phyloP scores from a whole-genome alignment of 2,797 vertebrate species.

The Phrynocephalus forsythii region DNA sequence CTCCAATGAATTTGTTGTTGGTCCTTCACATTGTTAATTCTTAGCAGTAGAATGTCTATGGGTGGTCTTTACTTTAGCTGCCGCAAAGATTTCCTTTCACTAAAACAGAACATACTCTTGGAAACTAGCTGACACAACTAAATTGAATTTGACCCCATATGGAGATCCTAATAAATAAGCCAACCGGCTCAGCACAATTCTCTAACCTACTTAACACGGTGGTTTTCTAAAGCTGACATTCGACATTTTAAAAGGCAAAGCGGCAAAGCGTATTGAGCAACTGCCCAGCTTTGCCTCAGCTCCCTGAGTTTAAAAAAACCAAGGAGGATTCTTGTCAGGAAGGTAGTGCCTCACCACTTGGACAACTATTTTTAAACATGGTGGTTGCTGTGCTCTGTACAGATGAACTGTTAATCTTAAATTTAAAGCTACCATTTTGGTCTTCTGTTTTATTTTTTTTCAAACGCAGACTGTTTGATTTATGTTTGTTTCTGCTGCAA shows the following conservation, averaged over 20 bases:
- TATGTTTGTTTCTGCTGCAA: constrained; percentile 68
- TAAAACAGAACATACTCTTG: constrained; percentile 61
- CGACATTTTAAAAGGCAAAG: constrained; percentile 48
- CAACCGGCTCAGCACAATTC: constrained; percentile 54
- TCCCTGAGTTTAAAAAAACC: not conserved
- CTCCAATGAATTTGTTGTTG: constrained; percentile 49
- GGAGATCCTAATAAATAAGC: constrained; percentile 76
- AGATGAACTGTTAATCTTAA: constrained; percentile 52
- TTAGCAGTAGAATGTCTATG: constrained; percentile 70
- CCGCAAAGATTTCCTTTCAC: constrained; percentile 71
- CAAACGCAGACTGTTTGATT: constrained; percentile 52
- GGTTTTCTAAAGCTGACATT: constrained; percentile 42
- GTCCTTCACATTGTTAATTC: constrained; percentile 69
- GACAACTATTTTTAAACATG: constrained; percentile 22
- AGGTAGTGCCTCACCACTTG: constrained; percentile 30
- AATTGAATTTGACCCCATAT: constrained; percentile 69
- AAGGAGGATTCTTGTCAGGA: not conserved
- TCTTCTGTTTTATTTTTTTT: constrained; percentile 25
- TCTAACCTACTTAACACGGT: constrained; percentile 50
- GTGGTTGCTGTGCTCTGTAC: constrained; percentile 10
- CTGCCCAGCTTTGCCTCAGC: not conserved
- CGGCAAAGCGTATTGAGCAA: not conserved
- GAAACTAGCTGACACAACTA: constrained; percentile 74
- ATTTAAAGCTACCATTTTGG: constrained; percentile 21
- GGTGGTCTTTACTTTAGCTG: constrained; percentile 70